Conservation (phyloP, 2,113 vertebrate species). For the Microcebus murinus region DNA sequence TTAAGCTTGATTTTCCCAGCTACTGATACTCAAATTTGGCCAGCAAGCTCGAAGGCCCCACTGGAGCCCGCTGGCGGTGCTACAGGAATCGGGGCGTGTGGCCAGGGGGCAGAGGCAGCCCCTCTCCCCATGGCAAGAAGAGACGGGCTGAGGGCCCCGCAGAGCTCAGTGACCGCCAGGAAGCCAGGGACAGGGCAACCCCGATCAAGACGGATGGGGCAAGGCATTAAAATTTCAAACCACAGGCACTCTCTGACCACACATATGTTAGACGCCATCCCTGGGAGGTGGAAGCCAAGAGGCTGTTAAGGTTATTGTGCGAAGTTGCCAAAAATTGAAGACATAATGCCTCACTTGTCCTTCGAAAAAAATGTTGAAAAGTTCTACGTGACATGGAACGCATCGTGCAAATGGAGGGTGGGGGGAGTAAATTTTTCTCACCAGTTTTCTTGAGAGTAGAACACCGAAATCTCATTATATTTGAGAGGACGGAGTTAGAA, state of each 20-base stretch:
- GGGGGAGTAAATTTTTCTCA: background rate
- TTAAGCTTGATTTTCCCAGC: slow-evolving; percentile 74
- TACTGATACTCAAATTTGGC: slow-evolving; percentile 70
- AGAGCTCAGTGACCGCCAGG: background rate
- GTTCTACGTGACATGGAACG: background rate
- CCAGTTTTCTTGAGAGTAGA: background rate
- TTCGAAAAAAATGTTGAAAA: slow-evolving; percentile 13
- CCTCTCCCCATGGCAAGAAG: slow-evolving; percentile 38
- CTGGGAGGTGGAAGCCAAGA: background rate
- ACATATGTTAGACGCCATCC: background rate
- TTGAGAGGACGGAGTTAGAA: background rate
- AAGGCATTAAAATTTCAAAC: slow-evolving; percentile 46
- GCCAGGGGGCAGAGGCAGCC: background rate
- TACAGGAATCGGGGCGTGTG: slow-evolving; percentile 55
- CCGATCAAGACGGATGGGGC: slow-evolving; percentile 11
- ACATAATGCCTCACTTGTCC: slow-evolving; percentile 6
- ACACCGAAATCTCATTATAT: background rate
- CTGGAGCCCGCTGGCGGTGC: slow-evolving; percentile 43
- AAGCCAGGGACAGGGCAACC: slow-evolving; percentile 25
- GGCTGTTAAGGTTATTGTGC: background rate
- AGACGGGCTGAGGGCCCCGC: background rate
- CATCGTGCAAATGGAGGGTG: background rate
- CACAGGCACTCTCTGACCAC: background rate
- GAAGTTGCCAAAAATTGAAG: slow-evolving; percentile 57
- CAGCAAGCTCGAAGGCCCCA: slow-evolving; percentile 54